Evolutionary conservation across 2,113 vertebrate genomes (phyloP).

Genomic region (Sander vitreus): DNA sequence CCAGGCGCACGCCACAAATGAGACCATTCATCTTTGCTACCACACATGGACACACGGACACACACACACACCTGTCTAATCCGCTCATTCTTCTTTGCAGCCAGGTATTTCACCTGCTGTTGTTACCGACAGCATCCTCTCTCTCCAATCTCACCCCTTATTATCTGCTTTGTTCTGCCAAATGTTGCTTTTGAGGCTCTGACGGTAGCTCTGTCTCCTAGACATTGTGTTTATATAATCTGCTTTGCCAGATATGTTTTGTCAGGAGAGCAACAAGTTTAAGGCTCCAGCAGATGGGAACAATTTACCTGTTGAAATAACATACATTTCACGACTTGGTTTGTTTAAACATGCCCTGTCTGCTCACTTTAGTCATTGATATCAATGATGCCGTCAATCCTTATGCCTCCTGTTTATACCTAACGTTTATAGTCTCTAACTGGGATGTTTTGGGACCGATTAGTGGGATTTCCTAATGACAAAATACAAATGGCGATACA

Average conservation of each 20-base stretch:
- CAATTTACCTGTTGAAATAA: no score
- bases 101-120: constrained; percentile 65
- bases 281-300: no score
- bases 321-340: no score
- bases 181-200: background rate
- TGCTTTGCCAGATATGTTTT: background rate
- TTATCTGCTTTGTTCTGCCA: background rate
- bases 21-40: constrained; percentile 83
- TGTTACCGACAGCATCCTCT: constrained; percentile 21
- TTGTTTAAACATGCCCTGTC: no score
- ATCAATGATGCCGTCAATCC: no score
- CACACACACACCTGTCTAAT: constrained; percentile 41
- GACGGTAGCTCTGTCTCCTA: background rate
- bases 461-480: no score
- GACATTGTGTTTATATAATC: background rate
- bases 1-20: constrained; percentile 81
- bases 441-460: no score
- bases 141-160: constrained; percentile 9
- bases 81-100: constrained; percentile 50
- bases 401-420: no score
- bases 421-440: no score
- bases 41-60: constrained; percentile 34
- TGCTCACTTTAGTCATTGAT: no score
- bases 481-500: no score
- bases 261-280: background rate